Base-by-base conservation (phyloP, 2,113 vertebrate genomes). In the Podarcis cretensis region DNA sequence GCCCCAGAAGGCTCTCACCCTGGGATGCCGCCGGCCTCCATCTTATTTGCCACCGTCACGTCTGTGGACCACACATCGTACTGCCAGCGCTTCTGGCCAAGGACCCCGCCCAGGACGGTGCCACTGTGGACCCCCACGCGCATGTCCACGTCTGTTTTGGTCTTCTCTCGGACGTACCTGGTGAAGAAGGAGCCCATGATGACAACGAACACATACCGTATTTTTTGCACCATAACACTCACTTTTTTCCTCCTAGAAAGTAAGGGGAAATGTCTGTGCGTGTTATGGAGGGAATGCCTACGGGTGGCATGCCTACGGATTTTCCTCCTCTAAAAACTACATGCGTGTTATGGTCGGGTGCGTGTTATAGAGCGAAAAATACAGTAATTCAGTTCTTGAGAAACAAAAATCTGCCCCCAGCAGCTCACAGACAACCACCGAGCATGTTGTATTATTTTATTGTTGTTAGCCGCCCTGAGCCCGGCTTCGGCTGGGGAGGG, bases 51-150 rank as follows among this genome's bases (percentile, higher is more conserved):
- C 87, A 99, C 97, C 0, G 98, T 99, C 91, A 99, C 98, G 0
- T 99, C 98, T 0, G 98, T 99, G 32, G 98, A 99, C 98, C 98
- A 99, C 35, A 99, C 98, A 0, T 99, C 98, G 0, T 98, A 99
- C 94, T 99, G 98, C 98, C 98, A 99, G 73, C 98, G 98, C 80
- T 99, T 99, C 97, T 99, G 98, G 32, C 98, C 98, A 75, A 99
- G 97, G 13, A 99, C 98, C 0, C 98, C 98, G 0, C 98, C 98
- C 81, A 99, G 97, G 81, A 99, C 98, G 0, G 98, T 98, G 4
- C 98, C 98, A 0, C 98, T 98, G 96, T 99, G 98, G 54, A 99
- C 98, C 0, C 98, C 98, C 0, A 99, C 98, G 0, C 98, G 98
- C 98, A 99, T 99, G 96, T 99, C 98, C 69, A 99, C 98, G 0